Percentiles rank a stretch among this genome's conserved stretches.
These are phyloP conservation scores for Cotesia congregata DNA, from an alignment of 2,888 invertebrate species.

Conservation along the genomic window DNA sequence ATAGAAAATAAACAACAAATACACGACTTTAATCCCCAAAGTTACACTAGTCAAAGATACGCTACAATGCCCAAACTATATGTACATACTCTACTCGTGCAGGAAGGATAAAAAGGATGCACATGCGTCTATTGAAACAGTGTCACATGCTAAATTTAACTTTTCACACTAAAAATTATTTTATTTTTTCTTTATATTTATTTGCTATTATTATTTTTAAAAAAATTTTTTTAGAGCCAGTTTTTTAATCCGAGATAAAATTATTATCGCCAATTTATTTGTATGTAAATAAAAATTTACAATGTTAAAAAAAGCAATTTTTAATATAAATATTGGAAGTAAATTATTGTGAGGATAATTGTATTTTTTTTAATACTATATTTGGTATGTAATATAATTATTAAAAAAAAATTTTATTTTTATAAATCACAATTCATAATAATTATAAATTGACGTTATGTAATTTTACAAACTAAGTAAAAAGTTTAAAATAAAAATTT, in stretches of 20 bases:
- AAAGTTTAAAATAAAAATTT: no score
- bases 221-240: background rate
- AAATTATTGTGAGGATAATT: no score
- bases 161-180: background rate
- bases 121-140: slow-evolving; percentile 57
- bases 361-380: no score
- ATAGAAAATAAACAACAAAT: slow-evolving; percentile 28
- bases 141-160: slow-evolving; percentile 49
- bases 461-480: no score
- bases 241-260: background rate
- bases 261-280: no score
- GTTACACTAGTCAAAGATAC: slow-evolving; percentile 40
- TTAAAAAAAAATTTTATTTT: no score
- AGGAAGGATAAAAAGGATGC: slow-evolving; percentile 53
- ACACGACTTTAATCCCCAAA: slow-evolving; percentile 47
- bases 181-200: background rate
- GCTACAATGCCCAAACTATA: slow-evolving; percentile 16
- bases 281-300: no score
- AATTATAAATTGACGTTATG: no score
- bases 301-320: no score
- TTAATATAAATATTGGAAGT: no score
- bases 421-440: no score
- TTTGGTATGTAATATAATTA: no score
- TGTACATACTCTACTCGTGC: slow-evolving; percentile 30
- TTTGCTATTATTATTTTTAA: background rate